Conservation (phyloP, 2,888 invertebrate species). For the Lomographa bimaculata region DNA sequence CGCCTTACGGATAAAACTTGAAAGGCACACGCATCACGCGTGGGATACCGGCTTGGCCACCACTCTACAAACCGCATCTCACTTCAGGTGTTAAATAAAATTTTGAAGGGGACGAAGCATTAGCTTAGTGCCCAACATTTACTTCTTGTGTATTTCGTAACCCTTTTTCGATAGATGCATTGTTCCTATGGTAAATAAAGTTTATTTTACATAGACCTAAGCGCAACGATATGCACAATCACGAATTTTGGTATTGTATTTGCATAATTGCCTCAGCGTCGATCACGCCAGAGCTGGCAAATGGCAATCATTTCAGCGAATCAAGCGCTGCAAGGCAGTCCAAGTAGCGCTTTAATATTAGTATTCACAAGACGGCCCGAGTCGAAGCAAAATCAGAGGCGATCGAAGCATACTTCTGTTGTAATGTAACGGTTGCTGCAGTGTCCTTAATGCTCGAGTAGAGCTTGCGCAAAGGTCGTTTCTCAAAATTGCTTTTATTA, state of each 20-base stretch:
- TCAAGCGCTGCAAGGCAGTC: constrained; percentile 36
- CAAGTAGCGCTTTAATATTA: constrained; percentile 39
- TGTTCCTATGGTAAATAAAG: constrained; percentile 8
- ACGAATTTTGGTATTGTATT: constrained; percentile 43
- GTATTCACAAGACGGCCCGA: constrained; percentile 37
- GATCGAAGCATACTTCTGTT: constrained; percentile 50
- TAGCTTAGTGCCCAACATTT: too few relatives aligned
- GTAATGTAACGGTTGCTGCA: constrained; percentile 49
- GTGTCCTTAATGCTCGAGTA: constrained; percentile 70
- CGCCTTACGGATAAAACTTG: constrained; percentile 63
- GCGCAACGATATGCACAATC: constrained; percentile 29
- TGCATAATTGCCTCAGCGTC: constrained; percentile 44
- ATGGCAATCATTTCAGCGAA: constrained; percentile 42
- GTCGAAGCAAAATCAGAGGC: constrained; percentile 44
- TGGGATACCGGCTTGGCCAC: constrained; percentile 52
- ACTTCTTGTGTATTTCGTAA: too few relatives aligned
- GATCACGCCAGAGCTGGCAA: constrained; percentile 45
- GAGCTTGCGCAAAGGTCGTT: constrained; percentile 68
- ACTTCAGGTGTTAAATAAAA: constrained; percentile 20
- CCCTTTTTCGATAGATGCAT: too few relatives aligned
- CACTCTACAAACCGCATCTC: constrained; percentile 33
- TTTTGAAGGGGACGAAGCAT: constrained; percentile 9
- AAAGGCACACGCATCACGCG: constrained; percentile 46
- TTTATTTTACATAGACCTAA: constrained; percentile 23
- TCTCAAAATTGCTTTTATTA: constrained; percentile 57